phyloP scores from a whole-genome alignment of 2,888 invertebrate species.

The Oxytorus armatus region DNA sequence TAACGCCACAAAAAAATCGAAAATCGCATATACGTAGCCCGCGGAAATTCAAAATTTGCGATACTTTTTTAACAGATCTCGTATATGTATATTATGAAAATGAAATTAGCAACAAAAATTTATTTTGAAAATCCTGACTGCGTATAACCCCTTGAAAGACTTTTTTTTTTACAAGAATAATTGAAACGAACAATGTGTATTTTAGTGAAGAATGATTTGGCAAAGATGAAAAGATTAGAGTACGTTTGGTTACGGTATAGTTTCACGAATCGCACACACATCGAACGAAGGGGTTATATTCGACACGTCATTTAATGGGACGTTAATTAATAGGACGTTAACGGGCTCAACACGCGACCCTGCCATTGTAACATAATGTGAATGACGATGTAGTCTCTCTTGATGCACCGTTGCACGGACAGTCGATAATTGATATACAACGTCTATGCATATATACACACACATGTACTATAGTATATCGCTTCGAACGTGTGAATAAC shows the following conservation, averaged over 20 bases:
- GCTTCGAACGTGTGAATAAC: conserved; percentile 42
- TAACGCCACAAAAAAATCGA: too few species aligned
- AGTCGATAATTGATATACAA: conserved; percentile 55
- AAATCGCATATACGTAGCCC: too few species aligned
- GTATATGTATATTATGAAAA: too few species aligned
- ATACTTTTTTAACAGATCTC: too few species aligned
- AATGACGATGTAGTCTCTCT: conserved; percentile 36
- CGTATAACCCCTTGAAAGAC: too few species aligned
- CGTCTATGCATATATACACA: conserved; percentile 1
- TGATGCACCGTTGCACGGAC: conserved; percentile 51
- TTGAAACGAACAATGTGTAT: conserved; percentile 3
- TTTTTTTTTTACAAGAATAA: neutral
- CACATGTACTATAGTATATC: conserved; percentile 9
- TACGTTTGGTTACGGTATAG: conserved; percentile 41
- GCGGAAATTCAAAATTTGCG: too few species aligned
- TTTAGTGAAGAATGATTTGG: conserved; percentile 20
- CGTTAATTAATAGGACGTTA: conserved; percentile 75
- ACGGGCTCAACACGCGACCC: conserved; percentile 64
- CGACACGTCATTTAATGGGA: conserved; percentile 55
- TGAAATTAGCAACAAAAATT: too few species aligned
- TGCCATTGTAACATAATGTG: conserved; percentile 68
- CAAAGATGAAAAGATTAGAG: conserved; percentile 45
- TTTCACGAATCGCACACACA: conserved; percentile 43
- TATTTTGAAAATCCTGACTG: too few species aligned
- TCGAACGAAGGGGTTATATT: conserved; percentile 52